A percentile compares a stretch with the other conserved stretches of the same genome.
These are phyloP conservation scores for Jordanella pulchra DNA, from an alignment of 2,797 vertebrate species.

Conservation along the genomic window DNA sequence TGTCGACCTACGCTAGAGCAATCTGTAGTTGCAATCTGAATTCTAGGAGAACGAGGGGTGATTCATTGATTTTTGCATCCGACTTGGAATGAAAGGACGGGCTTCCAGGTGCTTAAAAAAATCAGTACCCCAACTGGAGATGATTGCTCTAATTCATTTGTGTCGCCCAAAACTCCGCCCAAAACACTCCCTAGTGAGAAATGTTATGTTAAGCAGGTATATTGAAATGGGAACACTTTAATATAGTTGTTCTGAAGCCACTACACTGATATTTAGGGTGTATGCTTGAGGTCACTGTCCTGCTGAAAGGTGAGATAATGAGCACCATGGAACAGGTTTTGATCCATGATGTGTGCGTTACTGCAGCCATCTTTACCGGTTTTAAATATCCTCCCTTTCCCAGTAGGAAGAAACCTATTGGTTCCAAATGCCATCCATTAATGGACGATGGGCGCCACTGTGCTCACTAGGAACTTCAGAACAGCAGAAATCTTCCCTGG, in stretches of 20 bases:
- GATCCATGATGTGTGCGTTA: not conserved
- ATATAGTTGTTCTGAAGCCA: not conserved
- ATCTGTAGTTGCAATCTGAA: no score
- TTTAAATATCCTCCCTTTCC: not conserved
- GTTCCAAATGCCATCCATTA: no score
- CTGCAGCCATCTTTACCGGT: not conserved
- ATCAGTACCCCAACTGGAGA: no score
- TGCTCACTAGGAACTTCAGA: not conserved
- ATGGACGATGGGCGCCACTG: no score
- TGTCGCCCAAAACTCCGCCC: not conserved
- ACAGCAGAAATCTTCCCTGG: not conserved
- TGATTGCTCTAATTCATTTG: no score
- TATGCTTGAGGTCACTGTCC: not conserved
- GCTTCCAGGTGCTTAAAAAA: no score
- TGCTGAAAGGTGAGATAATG: not conserved
- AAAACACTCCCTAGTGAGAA: not conserved
- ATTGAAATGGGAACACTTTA: not conserved
- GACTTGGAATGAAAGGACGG: no score
- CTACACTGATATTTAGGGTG: not conserved
- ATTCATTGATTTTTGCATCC: no score
- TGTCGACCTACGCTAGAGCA: no score
- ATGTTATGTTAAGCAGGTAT: not conserved
- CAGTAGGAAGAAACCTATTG: no score
- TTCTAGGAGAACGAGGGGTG: no score
- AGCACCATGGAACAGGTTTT: not conserved